phyloP scores from a whole-genome alignment of 2,797 vertebrate species.

The Sylvia borin region DNA sequence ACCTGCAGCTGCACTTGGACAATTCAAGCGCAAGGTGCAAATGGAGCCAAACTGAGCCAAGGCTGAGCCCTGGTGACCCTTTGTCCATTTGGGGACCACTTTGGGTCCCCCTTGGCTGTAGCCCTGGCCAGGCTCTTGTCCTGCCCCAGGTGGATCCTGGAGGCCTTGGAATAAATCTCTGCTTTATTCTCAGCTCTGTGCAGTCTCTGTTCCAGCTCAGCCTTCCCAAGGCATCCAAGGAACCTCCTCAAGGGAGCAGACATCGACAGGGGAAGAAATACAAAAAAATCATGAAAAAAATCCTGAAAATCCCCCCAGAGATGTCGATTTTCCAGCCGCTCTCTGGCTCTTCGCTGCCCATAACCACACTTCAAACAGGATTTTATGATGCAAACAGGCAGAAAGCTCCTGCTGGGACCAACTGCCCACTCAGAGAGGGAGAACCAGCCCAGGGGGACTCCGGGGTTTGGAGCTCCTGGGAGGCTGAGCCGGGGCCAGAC shows the following conservation, averaged over 20 bases:
- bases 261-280: not conserved
- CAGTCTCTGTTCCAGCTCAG: not conserved
- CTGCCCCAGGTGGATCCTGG: no score
- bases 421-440: not conserved
- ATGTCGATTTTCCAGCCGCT: slow-evolving; percentile 7
- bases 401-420: not conserved
- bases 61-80: no score
- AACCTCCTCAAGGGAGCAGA: not conserved
- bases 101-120: no score
- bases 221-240: not conserved
- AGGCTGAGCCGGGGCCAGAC: slow-evolving; percentile 15
- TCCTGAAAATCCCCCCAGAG: not conserved
- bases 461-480: not conserved
- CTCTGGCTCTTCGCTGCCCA: not conserved
- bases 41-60: no score
- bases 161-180: no score
- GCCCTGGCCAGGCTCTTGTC: no score
- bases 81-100: no score
- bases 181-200: not conserved
- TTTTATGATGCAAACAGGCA: slow-evolving; percentile 28
- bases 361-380: not conserved
- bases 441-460: not conserved
- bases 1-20: no score
- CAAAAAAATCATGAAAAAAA: not conserved
- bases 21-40: no score